Conservation (phyloP, 1,140 invertebrate species). For the Oscheius sp. region DNA sequence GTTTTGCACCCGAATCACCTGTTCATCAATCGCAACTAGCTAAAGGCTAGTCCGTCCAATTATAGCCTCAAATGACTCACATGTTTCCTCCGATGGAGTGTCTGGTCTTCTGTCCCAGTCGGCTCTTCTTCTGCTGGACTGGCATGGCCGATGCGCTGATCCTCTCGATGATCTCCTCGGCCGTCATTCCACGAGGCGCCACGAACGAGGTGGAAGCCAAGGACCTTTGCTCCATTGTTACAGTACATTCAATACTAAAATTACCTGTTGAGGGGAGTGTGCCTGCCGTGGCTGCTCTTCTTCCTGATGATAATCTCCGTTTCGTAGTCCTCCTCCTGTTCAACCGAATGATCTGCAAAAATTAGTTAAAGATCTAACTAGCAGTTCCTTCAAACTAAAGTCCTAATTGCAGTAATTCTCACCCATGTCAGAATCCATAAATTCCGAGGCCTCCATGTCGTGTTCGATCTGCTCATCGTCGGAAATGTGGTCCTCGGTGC, state of each 20-base stretch:
- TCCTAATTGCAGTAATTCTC: neutral
- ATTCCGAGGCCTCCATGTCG: slow-evolving; percentile 4
- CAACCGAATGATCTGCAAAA: neutral
- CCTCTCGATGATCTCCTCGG: neutral
- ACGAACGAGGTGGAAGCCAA: too few species aligned
- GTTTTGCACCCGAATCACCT: too few species aligned
- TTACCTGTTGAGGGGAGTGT: neutral
- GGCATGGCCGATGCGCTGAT: neutral
- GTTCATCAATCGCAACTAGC: too few species aligned
- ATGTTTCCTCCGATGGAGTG: neutral
- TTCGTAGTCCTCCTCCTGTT: slow-evolving; percentile 6
- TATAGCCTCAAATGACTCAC: too few species aligned
- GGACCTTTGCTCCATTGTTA: neutral
- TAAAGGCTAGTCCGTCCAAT: too few species aligned
- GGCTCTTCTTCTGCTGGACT: neutral
- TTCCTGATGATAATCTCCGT: neutral
- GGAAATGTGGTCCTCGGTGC: slow-evolving; percentile 24
- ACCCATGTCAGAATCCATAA: neutral
- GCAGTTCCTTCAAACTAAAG: neutral
- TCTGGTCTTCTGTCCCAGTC: neutral
- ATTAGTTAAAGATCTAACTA: neutral
- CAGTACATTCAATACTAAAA: neutral
- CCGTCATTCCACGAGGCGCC: neutral
- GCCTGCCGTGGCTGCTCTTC: neutral
- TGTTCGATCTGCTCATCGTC: slow-evolving; percentile 15